Conservation (phyloP, 2,797 vertebrate species). For the Steatocranus sp. region DNA sequence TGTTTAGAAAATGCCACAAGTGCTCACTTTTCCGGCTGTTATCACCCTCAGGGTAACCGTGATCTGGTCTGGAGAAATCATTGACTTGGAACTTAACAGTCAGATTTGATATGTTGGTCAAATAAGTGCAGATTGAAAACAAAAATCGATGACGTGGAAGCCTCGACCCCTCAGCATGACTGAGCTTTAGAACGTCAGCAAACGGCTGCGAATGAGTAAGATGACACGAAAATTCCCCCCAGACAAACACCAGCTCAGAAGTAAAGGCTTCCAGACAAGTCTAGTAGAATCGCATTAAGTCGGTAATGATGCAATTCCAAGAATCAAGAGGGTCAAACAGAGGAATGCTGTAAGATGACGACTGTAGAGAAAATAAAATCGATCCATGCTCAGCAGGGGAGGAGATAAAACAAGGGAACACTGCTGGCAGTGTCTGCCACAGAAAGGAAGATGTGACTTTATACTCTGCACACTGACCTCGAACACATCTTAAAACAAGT, state of each 20-base stretch:
- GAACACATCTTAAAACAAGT: background rate
- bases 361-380: background rate
- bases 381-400: background rate
- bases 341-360: slow-evolving; percentile 12
- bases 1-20: background rate
- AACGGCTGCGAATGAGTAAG: background rate
- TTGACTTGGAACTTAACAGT: background rate
- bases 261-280: background rate
- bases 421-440: background rate
- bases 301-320: slow-evolving; percentile 16
- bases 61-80: background rate
- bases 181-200: background rate
- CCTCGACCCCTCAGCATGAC: background rate
- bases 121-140: background rate
- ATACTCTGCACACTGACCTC: background rate
- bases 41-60: background rate
- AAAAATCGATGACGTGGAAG: background rate
- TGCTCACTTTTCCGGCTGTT: background rate
- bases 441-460: background rate
- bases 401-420: background rate
- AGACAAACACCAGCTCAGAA: background rate
- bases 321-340: slow-evolving; percentile 8
- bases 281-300: background rate
- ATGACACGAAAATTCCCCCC: accelerated
- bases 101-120: background rate